Base-by-base conservation (phyloP, 2,797 vertebrate genomes). In the Chanos chanos region DNA sequence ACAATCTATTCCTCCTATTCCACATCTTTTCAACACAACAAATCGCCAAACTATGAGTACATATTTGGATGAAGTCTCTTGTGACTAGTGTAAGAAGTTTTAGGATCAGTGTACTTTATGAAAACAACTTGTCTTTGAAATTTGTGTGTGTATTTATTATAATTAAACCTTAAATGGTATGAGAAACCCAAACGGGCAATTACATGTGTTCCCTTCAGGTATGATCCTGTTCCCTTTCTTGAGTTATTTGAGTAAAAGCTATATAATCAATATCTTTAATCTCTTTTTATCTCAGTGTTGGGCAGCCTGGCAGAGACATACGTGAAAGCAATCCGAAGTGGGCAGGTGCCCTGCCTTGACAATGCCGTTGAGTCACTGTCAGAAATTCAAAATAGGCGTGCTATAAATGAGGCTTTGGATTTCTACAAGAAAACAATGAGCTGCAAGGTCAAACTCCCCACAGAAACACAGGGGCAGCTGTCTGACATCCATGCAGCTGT, bases 261-360 rank as follows among this genome's bases (percentile, higher is more conserved):
- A 41, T 3, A 18, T 21, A 4, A 7, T 21, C 48, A 6, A 43
- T 24, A n/a, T 31, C 9, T 34, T 6, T 1, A 10, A 3, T 33
- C 47, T 28, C 28, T 2, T 48, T 48, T 16, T 2, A 33, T 50
- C 12, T n/a, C 66, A 87, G 87, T 71, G 45, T 61, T 89, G 40
- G 71, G 77, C 4, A 74, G 12, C 13, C 70, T 89, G 15, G 77
- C 69, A 2, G 40, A 37, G 55, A 76, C 58, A 4, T 89, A 85
- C 2, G 24, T 86, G 24, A 13, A 62, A 1, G 66, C 82, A 12
- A 87, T 87, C 51, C 61, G 13, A 37, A 81, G 66, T 2, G 84
- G 84, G 2, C 43, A 55, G 0, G 60, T 85, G 41, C 86, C 81
- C 0, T 87, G 85, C 66, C 66, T 87, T 66, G 82, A 86, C 70